These are phyloP conservation scores for Pelosia muscerda DNA, from an alignment of 2,888 invertebrate species.

Conservation along the genomic window DNA sequence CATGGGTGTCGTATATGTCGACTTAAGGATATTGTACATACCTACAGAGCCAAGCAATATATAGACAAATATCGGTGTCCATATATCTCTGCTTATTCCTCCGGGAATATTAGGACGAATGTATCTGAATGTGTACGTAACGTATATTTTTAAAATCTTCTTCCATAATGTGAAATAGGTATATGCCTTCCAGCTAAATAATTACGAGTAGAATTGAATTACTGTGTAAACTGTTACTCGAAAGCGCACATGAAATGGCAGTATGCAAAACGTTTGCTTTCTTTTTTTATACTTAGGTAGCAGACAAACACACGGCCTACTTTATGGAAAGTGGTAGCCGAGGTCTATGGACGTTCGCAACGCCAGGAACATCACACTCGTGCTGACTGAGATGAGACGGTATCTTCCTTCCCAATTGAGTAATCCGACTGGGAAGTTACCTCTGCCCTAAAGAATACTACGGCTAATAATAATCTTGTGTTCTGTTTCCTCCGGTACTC, in stretches of 20 bases:
- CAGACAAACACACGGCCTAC: too few species aligned
- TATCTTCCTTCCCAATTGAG: too few species aligned
- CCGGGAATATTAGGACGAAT: not conserved
- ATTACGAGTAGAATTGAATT: not conserved
- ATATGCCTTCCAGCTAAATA: not conserved
- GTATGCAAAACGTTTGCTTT: not conserved
- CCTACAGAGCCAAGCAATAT: not conserved
- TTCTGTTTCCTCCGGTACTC: too few species aligned
- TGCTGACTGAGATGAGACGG: too few species aligned
- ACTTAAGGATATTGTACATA: not conserved
- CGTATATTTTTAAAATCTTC: not conserved
- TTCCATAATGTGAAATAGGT: not conserved
- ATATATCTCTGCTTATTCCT: conserved; percentile 4
- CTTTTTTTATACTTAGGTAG: too few species aligned
- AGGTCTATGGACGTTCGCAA: too few species aligned
- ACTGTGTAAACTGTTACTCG: not conserved
- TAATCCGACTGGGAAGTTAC: too few species aligned
- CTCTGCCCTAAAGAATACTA: too few species aligned
- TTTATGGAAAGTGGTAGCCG: too few species aligned
- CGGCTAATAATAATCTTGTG: too few species aligned
- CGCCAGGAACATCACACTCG: too few species aligned
- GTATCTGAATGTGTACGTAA: not conserved
- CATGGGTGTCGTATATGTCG: conserved; percentile 10
- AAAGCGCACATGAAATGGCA: not conserved
- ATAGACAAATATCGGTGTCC: not conserved